phyloP scores from a whole-genome alignment of 2,888 invertebrate genomes.

The Byasa hedistus region DNA sequence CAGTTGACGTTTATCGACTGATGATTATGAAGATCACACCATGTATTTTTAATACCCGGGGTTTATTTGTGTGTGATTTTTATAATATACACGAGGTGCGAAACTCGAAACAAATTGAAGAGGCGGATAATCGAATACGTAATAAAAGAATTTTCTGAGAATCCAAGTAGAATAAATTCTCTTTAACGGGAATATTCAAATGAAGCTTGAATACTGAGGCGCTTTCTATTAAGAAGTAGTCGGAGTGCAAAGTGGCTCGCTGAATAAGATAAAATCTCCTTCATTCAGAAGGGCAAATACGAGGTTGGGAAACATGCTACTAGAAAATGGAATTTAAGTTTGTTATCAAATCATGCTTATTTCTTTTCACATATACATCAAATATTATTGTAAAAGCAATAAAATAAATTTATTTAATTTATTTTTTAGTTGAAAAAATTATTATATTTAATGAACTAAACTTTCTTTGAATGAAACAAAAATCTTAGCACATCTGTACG shows the following conservation, averaged over 20 bases:
- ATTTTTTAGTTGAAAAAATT: no score
- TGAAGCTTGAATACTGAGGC: slow-evolving; percentile 30
- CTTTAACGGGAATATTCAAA: slow-evolving; percentile 30
- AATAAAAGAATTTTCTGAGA: slow-evolving; percentile 29
- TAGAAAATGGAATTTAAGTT: slow-evolving; percentile 10
- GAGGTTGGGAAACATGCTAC: slow-evolving; percentile 12
- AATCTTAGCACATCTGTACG: no score
- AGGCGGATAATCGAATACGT: slow-evolving; percentile 24
- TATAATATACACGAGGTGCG: background rate
- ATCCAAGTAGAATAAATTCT: slow-evolving; percentile 29
- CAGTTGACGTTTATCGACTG: no score
- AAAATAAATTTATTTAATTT: no score
- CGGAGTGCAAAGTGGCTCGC: slow-evolving; percentile 30
- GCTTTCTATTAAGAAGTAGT: slow-evolving; percentile 31
- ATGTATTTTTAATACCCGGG: no score
- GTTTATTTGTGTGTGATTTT: no score
- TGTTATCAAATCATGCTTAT: slow-evolving; percentile 2
- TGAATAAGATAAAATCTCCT: slow-evolving; percentile 30
- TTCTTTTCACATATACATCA: slow-evolving; percentile 11
- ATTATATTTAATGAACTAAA: no score
- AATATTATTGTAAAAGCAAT: background rate
- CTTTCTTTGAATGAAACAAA: no score
- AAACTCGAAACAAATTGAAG: slow-evolving; percentile 17
- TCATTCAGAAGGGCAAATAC: slow-evolving; percentile 26
- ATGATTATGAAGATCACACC: no score